A percentile compares a stretch with the other conserved stretches of the same genome.
Evolutionary conservation across 2,888 invertebrate species (phyloP).

Genomic region (Rotaria socialis): DNA sequence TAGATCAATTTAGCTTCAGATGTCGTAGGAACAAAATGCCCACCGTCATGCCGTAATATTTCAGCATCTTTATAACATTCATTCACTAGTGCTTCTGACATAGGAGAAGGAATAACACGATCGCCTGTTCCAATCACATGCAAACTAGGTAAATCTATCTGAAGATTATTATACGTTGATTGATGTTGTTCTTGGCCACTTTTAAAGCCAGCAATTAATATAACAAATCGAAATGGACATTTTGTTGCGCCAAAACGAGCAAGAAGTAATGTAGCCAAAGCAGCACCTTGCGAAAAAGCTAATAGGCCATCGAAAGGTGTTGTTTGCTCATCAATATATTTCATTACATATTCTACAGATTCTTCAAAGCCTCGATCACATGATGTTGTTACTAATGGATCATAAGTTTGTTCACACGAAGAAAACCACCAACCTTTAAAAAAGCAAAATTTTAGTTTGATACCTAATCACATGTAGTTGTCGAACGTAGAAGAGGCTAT

Average conservation of each 20-base stretch:
- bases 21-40: conserved; percentile 42
- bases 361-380: conserved; percentile 41
- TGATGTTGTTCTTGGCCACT: conserved; percentile 43
- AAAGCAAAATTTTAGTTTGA: neutral
- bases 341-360: conserved; percentile 38
- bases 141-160: conserved; percentile 39
- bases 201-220: conserved; percentile 45
- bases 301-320: conserved; percentile 45
- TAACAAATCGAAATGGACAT: conserved; percentile 44
- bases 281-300: conserved; percentile 46
- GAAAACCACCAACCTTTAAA: conserved; percentile 46
- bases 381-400: conserved; percentile 29
- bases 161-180: conserved; percentile 32
- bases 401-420: conserved; percentile 27
- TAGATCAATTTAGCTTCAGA: conserved; percentile 37
- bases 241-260: neutral
- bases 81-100: conserved; percentile 34
- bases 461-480: too few species aligned
- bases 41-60: conserved; percentile 40
- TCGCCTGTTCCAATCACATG: conserved; percentile 43
- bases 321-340: conserved; percentile 5
- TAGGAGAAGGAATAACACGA: conserved; percentile 39
- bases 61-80: conserved; percentile 38
- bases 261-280: conserved; percentile 41
- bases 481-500: too few species aligned